Conservation (phyloP, 1,140 invertebrate species). For the Linepithema humile region DNA sequence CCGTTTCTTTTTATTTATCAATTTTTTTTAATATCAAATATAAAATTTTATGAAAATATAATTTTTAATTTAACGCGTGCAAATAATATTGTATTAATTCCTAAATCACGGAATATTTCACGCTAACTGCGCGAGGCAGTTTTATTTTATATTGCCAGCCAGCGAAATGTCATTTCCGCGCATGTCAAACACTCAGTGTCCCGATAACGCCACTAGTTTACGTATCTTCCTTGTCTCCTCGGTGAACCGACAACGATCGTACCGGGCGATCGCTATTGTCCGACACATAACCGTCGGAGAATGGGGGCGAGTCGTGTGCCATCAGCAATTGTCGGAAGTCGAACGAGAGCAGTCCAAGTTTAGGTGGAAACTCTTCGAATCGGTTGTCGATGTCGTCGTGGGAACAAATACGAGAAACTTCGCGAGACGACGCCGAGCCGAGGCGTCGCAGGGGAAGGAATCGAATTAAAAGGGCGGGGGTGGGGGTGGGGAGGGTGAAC, state of each 20-base stretch:
- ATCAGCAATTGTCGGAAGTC: conserved; percentile 35
- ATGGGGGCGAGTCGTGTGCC: background rate
- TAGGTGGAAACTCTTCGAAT: conserved; percentile 13
- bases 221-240: conserved; percentile 35
- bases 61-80: background rate
- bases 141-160: background rate
- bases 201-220: conserved; percentile 49
- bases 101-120: background rate
- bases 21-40: background rate
- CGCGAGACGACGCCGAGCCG: conserved; percentile 4
- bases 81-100: background rate
- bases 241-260: conserved; percentile 41
- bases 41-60: background rate
- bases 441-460: conserved; percentile 52
- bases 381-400: conserved; percentile 43
- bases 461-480: conserved; percentile 59
- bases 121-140: background rate
- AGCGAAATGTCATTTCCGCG: conserved; percentile 41
- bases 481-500: background rate
- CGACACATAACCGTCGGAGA: conserved; percentile 17
- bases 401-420: conserved; percentile 50
- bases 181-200: conserved; percentile 36
- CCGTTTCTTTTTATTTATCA: background rate
- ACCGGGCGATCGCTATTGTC: conserved; percentile 57
- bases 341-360: conserved; percentile 35